phyloP scores from a whole-genome alignment of 2,888 invertebrate genomes.

The Heteropelma amictum region DNA sequence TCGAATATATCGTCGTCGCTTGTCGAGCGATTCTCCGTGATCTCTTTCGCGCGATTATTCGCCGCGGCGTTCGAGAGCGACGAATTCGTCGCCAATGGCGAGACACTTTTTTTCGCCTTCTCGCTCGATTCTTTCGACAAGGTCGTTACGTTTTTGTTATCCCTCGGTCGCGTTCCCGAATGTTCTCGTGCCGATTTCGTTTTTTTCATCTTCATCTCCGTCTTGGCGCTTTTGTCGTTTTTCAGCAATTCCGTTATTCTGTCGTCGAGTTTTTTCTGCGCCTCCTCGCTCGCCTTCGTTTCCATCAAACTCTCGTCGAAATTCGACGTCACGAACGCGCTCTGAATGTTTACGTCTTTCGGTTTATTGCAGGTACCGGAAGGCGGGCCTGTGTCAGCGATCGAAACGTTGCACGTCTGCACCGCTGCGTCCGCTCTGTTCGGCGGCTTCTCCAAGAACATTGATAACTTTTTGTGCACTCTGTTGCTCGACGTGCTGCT shows the following conservation, averaged over 20 bases:
- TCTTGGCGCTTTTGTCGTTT: background rate
- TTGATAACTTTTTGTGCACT: conserved; percentile 65
- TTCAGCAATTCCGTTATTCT: conserved; percentile 37
- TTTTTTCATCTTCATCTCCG: background rate
- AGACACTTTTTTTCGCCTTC: no score
- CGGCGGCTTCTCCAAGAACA: conserved; percentile 62
- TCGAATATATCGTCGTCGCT: conserved; percentile 52
- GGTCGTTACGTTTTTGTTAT: no score
- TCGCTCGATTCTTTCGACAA: no score
- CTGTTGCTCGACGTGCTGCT: conserved; percentile 63
- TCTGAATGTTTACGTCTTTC: conserved; percentile 44
- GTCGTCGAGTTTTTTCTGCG: conserved; percentile 21
- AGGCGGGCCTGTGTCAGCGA: no score
- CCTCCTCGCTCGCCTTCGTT: background rate
- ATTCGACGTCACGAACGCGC: conserved; percentile 54
- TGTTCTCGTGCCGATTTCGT: background rate
- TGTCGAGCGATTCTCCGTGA: background rate
- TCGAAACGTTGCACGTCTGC: conserved; percentile 66
- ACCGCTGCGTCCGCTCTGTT: conserved; percentile 63
- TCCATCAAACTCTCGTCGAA: conserved; percentile 32
- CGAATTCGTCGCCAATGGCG: no score
- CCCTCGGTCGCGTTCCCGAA: background rate
- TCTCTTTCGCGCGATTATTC: background rate
- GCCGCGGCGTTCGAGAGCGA: background rate
- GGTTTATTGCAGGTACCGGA: background rate